phyloP scores from a whole-genome alignment of 2,113 vertebrate species.

The Forbesichthys papilliferus region DNA sequence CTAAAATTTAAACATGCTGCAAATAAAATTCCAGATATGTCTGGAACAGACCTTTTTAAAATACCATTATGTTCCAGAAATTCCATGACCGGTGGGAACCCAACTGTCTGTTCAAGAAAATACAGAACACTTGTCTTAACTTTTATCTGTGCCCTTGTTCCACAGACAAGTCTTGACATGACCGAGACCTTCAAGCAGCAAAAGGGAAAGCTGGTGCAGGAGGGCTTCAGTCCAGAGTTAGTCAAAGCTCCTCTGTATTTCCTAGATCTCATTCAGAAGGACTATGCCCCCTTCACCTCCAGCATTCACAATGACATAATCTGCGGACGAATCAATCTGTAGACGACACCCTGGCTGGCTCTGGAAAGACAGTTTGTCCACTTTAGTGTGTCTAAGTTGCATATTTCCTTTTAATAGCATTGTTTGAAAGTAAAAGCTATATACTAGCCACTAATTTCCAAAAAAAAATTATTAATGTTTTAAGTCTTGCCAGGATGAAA shows the following conservation, averaged over 20 bases:
- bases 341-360: not conserved
- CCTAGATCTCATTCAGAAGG: conserved; percentile 67
- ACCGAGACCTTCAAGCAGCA: conserved; percentile 88
- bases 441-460: not conserved
- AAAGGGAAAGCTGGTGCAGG: conserved; percentile 77
- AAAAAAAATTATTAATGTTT: not conserved
- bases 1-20: too few species aligned
- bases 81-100: too few species aligned
- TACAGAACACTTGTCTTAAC: not conserved
- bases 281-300: conserved; percentile 71
- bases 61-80: too few species aligned
- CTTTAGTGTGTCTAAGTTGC: not conserved
- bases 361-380: not conserved
- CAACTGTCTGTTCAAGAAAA: too few species aligned
- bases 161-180: conserved; percentile 76
- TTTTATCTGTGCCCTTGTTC: not conserved
- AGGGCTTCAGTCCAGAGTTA: conserved; percentile 74
- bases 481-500: not conserved
- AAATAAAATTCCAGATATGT: too few species aligned
- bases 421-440: not conserved
- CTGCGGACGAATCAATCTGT: conserved; percentile 76
- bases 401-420: not conserved
- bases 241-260: conserved; percentile 76
- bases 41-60: too few species aligned
- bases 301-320: conserved; percentile 69